Evolutionary conservation across 2,797 vertebrate genomes (phyloP), one percentile per base, ranked within the genome.

Genomic region (Pachyuromys duprasi): DNA sequence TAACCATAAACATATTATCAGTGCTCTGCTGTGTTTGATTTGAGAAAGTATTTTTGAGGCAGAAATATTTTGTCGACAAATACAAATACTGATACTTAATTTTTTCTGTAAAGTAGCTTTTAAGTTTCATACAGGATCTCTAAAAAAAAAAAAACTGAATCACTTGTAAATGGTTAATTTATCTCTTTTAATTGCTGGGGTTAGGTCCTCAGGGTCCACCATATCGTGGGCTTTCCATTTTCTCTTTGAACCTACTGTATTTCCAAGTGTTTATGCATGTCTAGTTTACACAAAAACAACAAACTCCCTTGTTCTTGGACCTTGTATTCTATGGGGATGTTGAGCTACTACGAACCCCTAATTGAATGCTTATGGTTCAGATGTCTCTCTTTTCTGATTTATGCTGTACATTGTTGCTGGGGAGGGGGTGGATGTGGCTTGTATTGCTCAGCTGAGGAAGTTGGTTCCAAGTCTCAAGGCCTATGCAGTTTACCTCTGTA

Each of bases 31-130:
- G 2, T 15, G 65, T 87, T 67, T 60, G 62, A 92, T 39, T 92
- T 94, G 24, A 92, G 75, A 89, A 88, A 86, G 45, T 67, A 70
- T 49, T 65, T 86, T 91, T 83, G 74, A 57, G 57, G 14, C 69
- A 76, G 69, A 86, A 80, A 75, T 91, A 83, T 62, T 94, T 93
- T 70, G 70, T 53, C 15, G 76, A 8, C 65, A 42, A 33, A 14
- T 55, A 57, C 24, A 67, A 76, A 14, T 49, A 67, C 36, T 65
- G 22, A 49, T 60, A 72, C 4, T 75, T 75, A 75, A 75, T 4
- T 70, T 84, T 90, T 69, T 63, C 36, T 55, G 24, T 28, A 72
- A 88, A 81, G 33, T 70, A 69, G 86, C 49, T 74, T 95, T 26
- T 39, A 76, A 86, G 53, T 28, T 62, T 81, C 20, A 70, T 87